Evolutionary conservation across 2,113 vertebrate genomes (phyloP).

Genomic region (Brachyhypopomus gauderio): DNA sequence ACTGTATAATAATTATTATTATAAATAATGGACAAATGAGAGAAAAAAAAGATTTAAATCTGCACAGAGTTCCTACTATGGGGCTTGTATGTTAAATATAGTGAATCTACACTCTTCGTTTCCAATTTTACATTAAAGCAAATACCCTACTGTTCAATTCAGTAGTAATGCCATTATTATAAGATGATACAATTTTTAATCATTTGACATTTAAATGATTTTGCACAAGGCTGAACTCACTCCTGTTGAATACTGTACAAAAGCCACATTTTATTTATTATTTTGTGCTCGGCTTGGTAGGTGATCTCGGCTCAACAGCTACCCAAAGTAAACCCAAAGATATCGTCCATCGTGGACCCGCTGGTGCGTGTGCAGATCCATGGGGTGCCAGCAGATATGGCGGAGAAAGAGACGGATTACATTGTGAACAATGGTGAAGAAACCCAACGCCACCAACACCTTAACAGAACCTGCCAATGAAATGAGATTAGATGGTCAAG

Average conservation of each 20-base stretch:
- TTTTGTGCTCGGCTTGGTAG: constrained; percentile 61
- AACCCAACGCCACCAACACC: not conserved
- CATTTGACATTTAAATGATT: not conserved
- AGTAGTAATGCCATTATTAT: no score
- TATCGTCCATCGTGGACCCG: constrained; percentile 90
- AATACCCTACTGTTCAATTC: no score
- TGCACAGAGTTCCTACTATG: no score
- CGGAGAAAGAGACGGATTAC: constrained; percentile 73
- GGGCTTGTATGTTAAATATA: no score
- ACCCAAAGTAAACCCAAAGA: constrained; percentile 86
- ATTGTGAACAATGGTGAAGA: constrained; percentile 86
- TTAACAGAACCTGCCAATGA: no score
- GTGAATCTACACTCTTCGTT: no score
- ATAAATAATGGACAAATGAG: no score
- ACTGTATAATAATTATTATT: no score
- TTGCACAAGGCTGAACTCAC: no score
- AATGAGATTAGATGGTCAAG: not conserved
- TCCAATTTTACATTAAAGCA: no score
- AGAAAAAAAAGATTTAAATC: no score
- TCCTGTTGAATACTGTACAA: no score
- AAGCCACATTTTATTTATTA: not conserved
- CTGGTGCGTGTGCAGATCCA: constrained; percentile 85
- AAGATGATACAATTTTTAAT: not conserved
- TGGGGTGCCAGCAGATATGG: constrained; percentile 78
- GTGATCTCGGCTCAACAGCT: constrained; percentile 94